Conservation (phyloP, 2,797 vertebrate species). For the Vultur gryphus region DNA sequence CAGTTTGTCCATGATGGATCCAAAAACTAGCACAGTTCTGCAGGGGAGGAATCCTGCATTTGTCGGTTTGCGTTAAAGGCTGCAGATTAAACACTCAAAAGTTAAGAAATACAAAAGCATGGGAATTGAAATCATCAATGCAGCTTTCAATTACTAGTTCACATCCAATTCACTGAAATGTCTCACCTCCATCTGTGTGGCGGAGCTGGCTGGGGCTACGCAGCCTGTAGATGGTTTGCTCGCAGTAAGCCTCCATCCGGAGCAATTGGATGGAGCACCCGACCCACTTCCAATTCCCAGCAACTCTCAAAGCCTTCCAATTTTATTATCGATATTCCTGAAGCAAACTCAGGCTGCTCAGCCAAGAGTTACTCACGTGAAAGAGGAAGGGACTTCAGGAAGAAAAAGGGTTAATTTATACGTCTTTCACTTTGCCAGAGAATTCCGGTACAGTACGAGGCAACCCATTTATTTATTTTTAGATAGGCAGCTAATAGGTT, state of each 20-base stretch:
- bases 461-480: background rate
- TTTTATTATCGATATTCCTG: background rate
- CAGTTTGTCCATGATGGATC: background rate
- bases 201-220: background rate
- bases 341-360: background rate
- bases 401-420: background rate
- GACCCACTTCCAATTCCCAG: background rate
- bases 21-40: background rate
- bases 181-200: background rate
- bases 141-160: background rate
- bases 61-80: background rate
- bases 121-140: background rate
- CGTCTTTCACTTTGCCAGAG: background rate
- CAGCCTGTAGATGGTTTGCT: background rate
- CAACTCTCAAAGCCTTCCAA: background rate
- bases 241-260: fast-evolving
- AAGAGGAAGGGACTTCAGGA: background rate
- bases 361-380: fast-evolving
- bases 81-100: background rate
- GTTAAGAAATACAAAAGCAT: background rate
- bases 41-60: background rate
- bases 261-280: background rate
- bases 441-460: background rate
- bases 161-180: no score
- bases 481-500: background rate